Percentiles rank a stretch among this genome's conserved stretches.
Conservation (phyloP, 2,797 vertebrate species). For the Cirrhinus molitorella region DNA sequence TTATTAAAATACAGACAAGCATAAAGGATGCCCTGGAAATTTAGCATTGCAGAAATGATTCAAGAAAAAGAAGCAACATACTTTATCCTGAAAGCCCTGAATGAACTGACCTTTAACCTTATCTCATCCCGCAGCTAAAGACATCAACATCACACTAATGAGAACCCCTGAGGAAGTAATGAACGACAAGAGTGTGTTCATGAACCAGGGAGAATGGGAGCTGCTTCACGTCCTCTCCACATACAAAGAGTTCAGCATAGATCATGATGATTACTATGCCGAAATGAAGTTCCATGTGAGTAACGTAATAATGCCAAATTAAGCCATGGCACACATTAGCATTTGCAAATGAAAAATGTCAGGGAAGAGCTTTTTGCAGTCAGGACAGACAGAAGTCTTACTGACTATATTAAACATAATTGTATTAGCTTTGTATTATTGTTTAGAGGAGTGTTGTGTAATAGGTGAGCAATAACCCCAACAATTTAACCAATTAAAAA, state of each 20-base stretch:
- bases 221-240: slow-evolving; percentile 87
- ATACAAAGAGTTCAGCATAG: slow-evolving; percentile 90
- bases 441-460: not conserved
- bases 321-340: not conserved
- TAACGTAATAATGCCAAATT: slow-evolving; percentile 19
- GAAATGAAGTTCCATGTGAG: slow-evolving; percentile 97
- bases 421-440: not conserved
- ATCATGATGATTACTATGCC: slow-evolving; percentile 84
- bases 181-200: slow-evolving; percentile 89
- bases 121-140: slow-evolving; percentile 81
- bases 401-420: not conserved
- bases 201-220: slow-evolving; percentile 99
- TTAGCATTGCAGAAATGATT: not conserved
- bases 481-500: not conserved
- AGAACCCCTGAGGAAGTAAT: slow-evolving; percentile 88
- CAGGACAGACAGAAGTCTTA: not conserved
- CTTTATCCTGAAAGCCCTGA: slow-evolving; percentile 5
- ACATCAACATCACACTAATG: slow-evolving; percentile 96
- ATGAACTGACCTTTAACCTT: slow-evolving; percentile 59
- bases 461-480: not conserved
- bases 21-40: not conserved
- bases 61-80: not conserved
- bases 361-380: not conserved
- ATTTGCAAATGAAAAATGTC: slow-evolving; percentile 2
- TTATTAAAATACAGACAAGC: not conserved